Evolutionary conservation across 2,888 invertebrate species (phyloP), one percentile per base, ranked within the genome.

Genomic region (Ptilodon capucinus): DNA sequence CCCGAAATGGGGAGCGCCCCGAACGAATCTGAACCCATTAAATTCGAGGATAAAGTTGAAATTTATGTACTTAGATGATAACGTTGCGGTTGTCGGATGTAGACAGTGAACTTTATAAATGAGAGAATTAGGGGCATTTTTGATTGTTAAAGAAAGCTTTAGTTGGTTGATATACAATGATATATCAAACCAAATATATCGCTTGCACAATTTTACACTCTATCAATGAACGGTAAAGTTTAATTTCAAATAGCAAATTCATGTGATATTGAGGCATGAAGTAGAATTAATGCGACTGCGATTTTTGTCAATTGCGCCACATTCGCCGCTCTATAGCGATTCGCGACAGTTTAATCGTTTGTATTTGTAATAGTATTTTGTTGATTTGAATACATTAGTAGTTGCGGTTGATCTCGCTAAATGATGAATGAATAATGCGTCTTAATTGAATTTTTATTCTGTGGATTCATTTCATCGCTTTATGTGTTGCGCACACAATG

Each of bases 271-370:
- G 19, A 19, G 4, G n/a, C 9, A n/a, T 11, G 48, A 36, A 42
- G 16, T 34, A 77, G 64, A 76, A 78, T 76, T 64, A 71, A 71
- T 72, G 74, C 71, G 68, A 71, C 75, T 73, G 77, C 74, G 73
- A 78, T 81, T 83, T 80, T 74, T 80, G 74, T 38, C 38, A 38
- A 75, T 63, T 66, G 62, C 63, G 58, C 69, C 70, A 68, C 71
- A 71, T 74, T 70, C 68, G 70, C 73, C 67, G 60, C 46, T 61
- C 72, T 76, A 84, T 83, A 79, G 67, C 74, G 73, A 79, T 82
- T 80, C 68, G 77, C 66, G 62, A 76, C 78, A 74, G 73, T 66
- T 71, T 80, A 71, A 78, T 79, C 68, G 74, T 62, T 57, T 42
- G 44, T 34, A 39, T 42, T 36, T 59, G 64, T 60, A 68, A 70